Evolutionary conservation across 2,888 invertebrate genomes (phyloP).

Genomic region (Drosophila tripunctata): DNA sequence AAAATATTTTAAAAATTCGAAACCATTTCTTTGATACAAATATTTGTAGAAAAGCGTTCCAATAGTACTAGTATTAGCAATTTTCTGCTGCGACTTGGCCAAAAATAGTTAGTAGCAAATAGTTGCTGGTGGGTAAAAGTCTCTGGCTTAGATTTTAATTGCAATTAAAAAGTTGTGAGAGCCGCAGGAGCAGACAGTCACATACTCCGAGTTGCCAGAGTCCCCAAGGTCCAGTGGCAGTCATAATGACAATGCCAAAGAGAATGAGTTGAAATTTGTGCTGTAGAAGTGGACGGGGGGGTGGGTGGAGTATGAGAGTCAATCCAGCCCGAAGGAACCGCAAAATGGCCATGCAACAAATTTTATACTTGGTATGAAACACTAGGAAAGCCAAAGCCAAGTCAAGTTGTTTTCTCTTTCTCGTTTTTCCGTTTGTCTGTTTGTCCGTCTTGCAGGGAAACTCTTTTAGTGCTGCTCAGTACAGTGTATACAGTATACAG

Average conservation of each 20-base stretch:
- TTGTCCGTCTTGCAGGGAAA: constrained; percentile 33
- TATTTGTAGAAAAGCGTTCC: not conserved
- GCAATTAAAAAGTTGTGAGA: constrained; percentile 74
- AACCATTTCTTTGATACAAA: too few relatives aligned
- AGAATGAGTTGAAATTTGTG: not conserved
- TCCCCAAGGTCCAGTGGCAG: constrained; percentile 61
- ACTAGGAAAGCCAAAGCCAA: constrained; percentile 4
- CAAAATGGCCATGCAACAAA: constrained; percentile 74
- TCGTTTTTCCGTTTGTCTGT: not conserved
- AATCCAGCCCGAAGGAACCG: constrained; percentile 43
- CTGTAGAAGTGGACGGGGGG: not conserved
- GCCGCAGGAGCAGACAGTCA: constrained; percentile 24
- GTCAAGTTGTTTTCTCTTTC: constrained; percentile 2
- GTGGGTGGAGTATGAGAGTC: constrained; percentile 19
- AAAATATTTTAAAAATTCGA: too few relatives aligned
- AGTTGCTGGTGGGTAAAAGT: constrained; percentile 33
- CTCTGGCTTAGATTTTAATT: constrained; percentile 69
- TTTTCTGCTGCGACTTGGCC: not conserved
- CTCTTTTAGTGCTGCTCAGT: constrained; percentile 44
- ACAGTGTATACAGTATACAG: not conserved
- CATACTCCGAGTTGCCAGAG: constrained; percentile 18
- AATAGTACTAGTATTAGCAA: not conserved
- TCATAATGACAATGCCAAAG: constrained; percentile 66
- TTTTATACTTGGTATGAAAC: constrained; percentile 36
- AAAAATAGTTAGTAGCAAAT: constrained; percentile 8